phyloP scores from a whole-genome alignment of 2,113 vertebrate genomes.

The Caracal caracal region DNA sequence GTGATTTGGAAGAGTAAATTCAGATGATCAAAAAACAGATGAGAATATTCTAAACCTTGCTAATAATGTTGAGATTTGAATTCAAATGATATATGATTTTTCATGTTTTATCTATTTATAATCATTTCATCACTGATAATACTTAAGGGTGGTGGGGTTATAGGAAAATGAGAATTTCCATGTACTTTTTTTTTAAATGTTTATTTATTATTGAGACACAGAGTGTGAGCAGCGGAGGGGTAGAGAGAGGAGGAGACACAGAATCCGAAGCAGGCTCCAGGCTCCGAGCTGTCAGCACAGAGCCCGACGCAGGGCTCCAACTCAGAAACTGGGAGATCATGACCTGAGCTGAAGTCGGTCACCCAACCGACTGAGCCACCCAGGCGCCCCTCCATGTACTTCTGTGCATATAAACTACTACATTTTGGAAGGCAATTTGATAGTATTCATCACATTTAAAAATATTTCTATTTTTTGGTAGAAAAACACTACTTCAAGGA shows the following conservation, averaged over 20 bases:
- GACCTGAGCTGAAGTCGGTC: too few relatives aligned
- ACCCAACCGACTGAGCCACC: too few relatives aligned
- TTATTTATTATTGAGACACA: too few relatives aligned
- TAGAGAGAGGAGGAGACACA: too few relatives aligned
- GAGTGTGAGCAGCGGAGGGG: too few relatives aligned
- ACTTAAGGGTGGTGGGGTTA: not conserved
- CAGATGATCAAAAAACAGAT: not conserved
- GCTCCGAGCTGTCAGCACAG: too few relatives aligned
- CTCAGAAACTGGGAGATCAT: too few relatives aligned
- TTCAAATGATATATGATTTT: not conserved
- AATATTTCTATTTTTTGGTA: not conserved
- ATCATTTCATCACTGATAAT: not conserved
- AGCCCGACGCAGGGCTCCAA: too few relatives aligned
- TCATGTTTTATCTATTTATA: not conserved
- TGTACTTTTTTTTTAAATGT: not conserved
- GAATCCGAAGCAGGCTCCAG: too few relatives aligned
- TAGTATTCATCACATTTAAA: not conserved
- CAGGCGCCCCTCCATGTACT: not conserved
- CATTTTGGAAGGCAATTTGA: not conserved
- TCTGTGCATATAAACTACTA: not conserved
- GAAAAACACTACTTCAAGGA: not conserved
- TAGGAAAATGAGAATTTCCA: not conserved
- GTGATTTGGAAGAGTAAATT: not conserved
- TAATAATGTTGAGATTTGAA: slow-evolving; percentile 5
- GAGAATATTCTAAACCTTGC: not conserved